phyloP scores from a whole-genome alignment of 2,888 invertebrate genomes.

The Itoplectis maculator region DNA sequence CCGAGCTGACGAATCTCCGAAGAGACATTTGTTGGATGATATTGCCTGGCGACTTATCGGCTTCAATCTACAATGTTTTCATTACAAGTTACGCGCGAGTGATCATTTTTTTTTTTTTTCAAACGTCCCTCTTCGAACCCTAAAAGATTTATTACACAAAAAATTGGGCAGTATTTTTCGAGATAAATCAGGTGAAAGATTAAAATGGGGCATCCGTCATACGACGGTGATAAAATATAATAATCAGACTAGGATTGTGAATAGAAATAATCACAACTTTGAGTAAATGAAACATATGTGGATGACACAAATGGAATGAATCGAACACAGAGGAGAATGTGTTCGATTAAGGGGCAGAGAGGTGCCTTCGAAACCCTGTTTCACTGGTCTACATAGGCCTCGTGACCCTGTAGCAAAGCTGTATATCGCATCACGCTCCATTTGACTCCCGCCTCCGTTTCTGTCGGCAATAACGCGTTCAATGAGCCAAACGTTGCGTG shows the following conservation, averaged over 20 bases:
- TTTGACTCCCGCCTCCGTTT: conserved; percentile 48
- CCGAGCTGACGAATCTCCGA: conserved; percentile 60
- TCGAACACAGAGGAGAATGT: too few species aligned
- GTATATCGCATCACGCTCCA: conserved; percentile 45
- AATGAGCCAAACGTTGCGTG: conserved; percentile 46
- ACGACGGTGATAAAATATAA: conserved; percentile 17
- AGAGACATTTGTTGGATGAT: conserved; percentile 24
- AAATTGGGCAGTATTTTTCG: too few species aligned
- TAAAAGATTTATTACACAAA: too few species aligned
- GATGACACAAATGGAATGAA: too few species aligned
- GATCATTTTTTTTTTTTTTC: too few species aligned
- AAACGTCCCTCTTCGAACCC: too few species aligned
- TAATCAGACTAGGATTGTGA: conserved; percentile 9
- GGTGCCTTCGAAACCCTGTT: background rate
- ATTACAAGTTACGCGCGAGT: too few species aligned
- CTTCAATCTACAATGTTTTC: conserved; percentile 32
- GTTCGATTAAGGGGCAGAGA: too few species aligned
- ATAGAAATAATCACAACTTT: background rate
- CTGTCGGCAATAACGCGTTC: conserved; percentile 46
- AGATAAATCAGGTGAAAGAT: too few species aligned
- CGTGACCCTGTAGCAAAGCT: background rate
- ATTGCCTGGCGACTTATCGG: too few species aligned
- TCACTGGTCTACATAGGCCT: background rate
- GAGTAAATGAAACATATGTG: conserved; percentile 8
- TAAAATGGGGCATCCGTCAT: too few species aligned